phyloP scores from a whole-genome alignment of 1,140 invertebrate genomes.

The Bilobella aurantiaca region DNA sequence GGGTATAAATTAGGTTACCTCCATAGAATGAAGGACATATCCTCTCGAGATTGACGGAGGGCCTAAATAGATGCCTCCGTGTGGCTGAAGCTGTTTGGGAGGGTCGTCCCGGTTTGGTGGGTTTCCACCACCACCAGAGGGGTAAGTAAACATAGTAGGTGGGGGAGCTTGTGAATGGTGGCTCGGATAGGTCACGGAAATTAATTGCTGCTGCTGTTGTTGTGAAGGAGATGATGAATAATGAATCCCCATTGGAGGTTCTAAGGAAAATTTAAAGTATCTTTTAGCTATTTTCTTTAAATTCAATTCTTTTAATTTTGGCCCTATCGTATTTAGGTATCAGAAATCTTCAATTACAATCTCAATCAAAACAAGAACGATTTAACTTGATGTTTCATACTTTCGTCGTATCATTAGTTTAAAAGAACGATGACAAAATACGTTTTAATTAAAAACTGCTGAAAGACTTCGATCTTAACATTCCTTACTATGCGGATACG shows the following conservation, averaged over 20 bases:
- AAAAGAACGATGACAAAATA: neutral
- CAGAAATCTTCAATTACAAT: too few relatives aligned
- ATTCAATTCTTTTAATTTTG: neutral
- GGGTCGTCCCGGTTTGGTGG: conserved; percentile 17
- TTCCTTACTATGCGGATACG: conserved; percentile 27
- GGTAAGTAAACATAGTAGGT: conserved; percentile 15
- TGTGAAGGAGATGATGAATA: conserved; percentile 7
- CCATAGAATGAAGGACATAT: conserved; percentile 14
- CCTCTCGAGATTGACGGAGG: conserved; percentile 1
- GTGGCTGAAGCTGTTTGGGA: conserved; percentile 8
- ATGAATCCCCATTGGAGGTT: conserved; percentile 12
- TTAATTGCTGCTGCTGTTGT: conserved; percentile 8
- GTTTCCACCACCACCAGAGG: neutral
- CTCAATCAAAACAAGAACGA: too few relatives aligned
- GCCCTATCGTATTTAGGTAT: too few relatives aligned
- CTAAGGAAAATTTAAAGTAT: conserved; percentile 5
- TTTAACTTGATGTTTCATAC: too few relatives aligned
- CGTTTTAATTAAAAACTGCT: neutral
- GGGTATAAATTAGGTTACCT: conserved; percentile 7
- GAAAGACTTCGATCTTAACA: too few relatives aligned
- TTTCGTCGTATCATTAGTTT: too few relatives aligned
- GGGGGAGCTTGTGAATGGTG: conserved; percentile 14
- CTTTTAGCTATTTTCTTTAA: neutral
- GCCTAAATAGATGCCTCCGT: conserved; percentile 4
- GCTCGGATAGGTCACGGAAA: neutral